Evolutionary conservation across 2,888 invertebrate genomes (phyloP).

Genomic region (Beris morrisii): DNA sequence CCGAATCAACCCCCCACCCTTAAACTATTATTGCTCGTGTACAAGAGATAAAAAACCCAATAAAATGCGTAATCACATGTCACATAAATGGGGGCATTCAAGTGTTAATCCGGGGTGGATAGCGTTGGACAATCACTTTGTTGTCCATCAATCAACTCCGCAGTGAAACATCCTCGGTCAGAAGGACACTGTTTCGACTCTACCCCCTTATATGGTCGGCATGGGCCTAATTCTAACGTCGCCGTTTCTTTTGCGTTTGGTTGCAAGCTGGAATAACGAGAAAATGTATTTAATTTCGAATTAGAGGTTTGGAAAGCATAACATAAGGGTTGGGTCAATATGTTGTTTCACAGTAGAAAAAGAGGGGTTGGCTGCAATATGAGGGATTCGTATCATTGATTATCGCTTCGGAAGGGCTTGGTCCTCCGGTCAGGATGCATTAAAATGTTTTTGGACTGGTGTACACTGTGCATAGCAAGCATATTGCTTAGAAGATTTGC

Average conservation of each 20-base stretch:
- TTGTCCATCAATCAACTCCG: slow-evolving; percentile 44
- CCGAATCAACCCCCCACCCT: slow-evolving; percentile 1
- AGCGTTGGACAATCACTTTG: slow-evolving; percentile 46
- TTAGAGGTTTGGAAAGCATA: neutral
- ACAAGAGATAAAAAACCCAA: slow-evolving; percentile 38
- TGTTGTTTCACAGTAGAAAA: neutral
- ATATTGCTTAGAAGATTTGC: too few relatives aligned
- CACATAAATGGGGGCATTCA: slow-evolving; percentile 35
- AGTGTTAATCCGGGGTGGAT: slow-evolving; percentile 42
- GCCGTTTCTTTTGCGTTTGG: too few relatives aligned
- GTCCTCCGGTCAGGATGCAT: slow-evolving; percentile 4
- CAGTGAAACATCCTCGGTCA: too few relatives aligned
- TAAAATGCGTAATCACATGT: slow-evolving; percentile 43
- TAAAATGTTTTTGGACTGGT: neutral
- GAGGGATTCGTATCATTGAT: slow-evolving; percentile 1
- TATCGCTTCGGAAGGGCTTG: slow-evolving; percentile 11
- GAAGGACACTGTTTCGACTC: too few relatives aligned
- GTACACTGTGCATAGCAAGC: too few relatives aligned
- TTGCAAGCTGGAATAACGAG: too few relatives aligned
- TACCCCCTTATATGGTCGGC: too few relatives aligned
- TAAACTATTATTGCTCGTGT: slow-evolving; percentile 8
- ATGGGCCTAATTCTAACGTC: too few relatives aligned
- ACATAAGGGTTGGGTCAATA: slow-evolving; percentile 3
- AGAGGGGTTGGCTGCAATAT: neutral
- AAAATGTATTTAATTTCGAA: slow-evolving; percentile 10